A percentile compares a stretch with the other conserved stretches of the same genome.
Conservation (phyloP, 2,797 vertebrate species). For the Antennarius maculatus region DNA sequence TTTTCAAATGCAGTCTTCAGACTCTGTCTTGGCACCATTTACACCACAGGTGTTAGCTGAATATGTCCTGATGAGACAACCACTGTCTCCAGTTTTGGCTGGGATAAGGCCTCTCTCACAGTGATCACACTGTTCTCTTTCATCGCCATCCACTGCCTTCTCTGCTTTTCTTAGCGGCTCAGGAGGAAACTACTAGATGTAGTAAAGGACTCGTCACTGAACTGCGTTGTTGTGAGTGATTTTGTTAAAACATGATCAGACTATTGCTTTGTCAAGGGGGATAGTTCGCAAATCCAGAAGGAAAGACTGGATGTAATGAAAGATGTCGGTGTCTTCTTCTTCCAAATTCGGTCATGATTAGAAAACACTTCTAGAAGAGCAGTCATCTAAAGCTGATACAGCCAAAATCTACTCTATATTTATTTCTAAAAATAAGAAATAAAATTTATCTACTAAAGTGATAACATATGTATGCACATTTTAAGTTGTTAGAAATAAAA, state of each 20-base stretch:
- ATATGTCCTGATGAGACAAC: constrained; percentile 70
- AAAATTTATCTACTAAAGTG: neutral
- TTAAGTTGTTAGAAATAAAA: neutral
- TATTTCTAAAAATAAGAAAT: neutral
- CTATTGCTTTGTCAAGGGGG: constrained; percentile 24
- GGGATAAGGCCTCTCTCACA: constrained; percentile 43
- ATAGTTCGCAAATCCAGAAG: neutral
- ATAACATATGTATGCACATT: neutral
- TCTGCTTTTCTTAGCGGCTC: constrained; percentile 39
- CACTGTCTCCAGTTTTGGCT: constrained; percentile 62
- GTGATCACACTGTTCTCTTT: constrained; percentile 72
- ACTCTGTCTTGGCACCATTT: constrained; percentile 64
- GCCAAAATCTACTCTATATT: neutral
- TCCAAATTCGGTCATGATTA: neutral
- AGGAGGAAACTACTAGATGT: constrained; percentile 51
- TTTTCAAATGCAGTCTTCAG: constrained; percentile 60
- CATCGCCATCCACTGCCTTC: constrained; percentile 50
- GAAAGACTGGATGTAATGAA: neutral
- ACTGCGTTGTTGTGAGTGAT: constrained; percentile 22
- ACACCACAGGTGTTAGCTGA: constrained; percentile 76
- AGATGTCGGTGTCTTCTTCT: neutral
- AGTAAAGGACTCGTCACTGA: constrained; percentile 34
- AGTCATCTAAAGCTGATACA: constrained; percentile 3
- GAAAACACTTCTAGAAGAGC: neutral
- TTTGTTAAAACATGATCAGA: constrained; percentile 17